phyloP scores from a whole-genome alignment of 2,113 vertebrate genomes.

The Daubentonia madagascariensis region DNA sequence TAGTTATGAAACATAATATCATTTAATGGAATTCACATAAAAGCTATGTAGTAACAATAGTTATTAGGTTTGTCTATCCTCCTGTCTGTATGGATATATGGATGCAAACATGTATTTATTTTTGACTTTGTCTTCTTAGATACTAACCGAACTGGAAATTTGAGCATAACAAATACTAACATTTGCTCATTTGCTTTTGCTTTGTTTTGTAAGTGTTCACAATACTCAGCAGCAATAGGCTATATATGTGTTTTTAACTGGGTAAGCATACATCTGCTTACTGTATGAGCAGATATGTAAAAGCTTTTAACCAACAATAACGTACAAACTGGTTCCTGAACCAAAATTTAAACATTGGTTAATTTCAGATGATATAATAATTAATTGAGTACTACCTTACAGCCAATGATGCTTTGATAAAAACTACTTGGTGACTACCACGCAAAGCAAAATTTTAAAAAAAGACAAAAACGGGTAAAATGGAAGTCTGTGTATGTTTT shows the following conservation, averaged over 20 bases:
- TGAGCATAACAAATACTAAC: background rate
- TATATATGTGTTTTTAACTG: background rate
- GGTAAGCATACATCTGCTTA: background rate
- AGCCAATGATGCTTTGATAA: background rate
- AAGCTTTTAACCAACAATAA: background rate
- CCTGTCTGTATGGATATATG: background rate
- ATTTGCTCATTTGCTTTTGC: background rate
- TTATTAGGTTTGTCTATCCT: background rate
- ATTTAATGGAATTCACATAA: background rate
- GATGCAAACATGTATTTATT: background rate
- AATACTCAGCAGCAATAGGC: background rate
- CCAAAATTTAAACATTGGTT: background rate
- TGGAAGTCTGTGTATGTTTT: background rate
- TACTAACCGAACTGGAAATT: background rate
- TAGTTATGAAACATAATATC: background rate
- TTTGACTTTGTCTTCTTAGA: background rate
- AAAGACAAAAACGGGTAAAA: background rate
- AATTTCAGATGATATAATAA: constrained; percentile 11
- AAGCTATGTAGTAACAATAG: background rate
- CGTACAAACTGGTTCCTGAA: background rate
- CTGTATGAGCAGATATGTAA: background rate
- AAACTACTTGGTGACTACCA: background rate
- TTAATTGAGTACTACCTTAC: background rate
- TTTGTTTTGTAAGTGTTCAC: background rate
- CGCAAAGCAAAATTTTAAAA: background rate